phyloP scores from a whole-genome alignment of 2,113 vertebrate genomes.

The Chrysemys picta region DNA sequence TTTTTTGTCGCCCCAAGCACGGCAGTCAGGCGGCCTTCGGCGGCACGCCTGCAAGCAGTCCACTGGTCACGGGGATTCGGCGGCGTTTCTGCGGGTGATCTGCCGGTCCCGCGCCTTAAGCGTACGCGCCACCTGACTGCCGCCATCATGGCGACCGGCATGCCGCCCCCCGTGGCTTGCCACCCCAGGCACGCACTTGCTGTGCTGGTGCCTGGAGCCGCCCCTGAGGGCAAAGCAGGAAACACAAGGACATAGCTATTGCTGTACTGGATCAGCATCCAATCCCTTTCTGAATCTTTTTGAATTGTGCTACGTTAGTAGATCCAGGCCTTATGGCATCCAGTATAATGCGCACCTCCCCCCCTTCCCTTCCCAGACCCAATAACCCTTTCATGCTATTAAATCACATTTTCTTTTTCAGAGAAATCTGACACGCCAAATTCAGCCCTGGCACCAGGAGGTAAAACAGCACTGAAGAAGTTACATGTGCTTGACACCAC shows the following conservation, averaged over 20 bases:
- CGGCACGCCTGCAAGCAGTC: no score
- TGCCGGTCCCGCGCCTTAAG: no score
- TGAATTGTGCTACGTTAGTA: background rate
- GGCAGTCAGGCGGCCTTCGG: no score
- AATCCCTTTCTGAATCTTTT: background rate
- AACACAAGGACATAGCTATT: background rate
- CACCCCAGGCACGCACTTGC: no score
- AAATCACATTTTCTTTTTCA: background rate
- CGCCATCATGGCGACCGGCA: no score
- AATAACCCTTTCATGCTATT: background rate
- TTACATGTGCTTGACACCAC: fast-evolving
- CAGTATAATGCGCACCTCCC: background rate
- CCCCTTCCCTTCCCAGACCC: background rate
- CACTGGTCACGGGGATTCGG: no score
- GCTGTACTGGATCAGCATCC: no score
- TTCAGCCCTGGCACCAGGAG: background rate
- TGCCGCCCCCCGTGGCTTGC: no score
- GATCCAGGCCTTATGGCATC: background rate
- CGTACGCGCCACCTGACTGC: no score
- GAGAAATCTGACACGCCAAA: background rate
- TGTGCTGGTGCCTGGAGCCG: no score
- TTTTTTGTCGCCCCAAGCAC: no score
- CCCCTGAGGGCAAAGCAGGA: background rate
- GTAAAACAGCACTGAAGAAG: fast-evolving
- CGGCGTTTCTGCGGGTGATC: no score